phyloP scores from a whole-genome alignment of 2,797 vertebrate genomes.

The Artibeus lituratus region DNA sequence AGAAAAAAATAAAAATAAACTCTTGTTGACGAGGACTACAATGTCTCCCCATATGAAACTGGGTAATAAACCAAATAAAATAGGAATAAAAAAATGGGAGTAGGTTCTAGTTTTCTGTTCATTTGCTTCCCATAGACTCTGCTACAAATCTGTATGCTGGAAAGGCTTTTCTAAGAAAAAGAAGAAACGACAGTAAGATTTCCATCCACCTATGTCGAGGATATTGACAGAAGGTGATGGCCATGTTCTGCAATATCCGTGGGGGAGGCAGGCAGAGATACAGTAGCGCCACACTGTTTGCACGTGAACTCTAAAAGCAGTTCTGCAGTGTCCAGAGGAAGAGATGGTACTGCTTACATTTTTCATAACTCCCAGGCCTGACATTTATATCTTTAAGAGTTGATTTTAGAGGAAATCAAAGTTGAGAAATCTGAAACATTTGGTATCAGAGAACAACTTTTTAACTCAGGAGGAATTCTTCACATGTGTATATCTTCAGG shows the following conservation, averaged over 20 bases:
- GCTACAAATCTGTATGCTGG: background rate
- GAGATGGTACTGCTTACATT: background rate
- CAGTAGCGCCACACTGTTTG: background rate
- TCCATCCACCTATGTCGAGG: background rate
- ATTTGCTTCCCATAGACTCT: background rate
- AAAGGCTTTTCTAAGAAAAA: background rate
- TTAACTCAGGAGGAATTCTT: slow-evolving; percentile 13
- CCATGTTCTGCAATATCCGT: background rate
- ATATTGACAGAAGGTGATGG: slow-evolving; percentile 29
- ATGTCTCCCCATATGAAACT: slow-evolving; percentile 62
- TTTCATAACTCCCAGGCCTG: background rate
- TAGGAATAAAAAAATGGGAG: slow-evolving; percentile 38
- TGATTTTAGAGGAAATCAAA: slow-evolving; percentile 60
- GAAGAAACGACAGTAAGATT: background rate
- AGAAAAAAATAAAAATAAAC: slow-evolving; percentile 48
- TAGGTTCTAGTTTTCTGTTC: background rate
- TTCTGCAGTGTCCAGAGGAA: background rate
- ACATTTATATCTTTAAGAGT: slow-evolving; percentile 43
- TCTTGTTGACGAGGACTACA: slow-evolving; percentile 50
- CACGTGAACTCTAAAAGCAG: background rate
- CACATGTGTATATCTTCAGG: background rate
- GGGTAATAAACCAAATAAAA: slow-evolving; percentile 71
- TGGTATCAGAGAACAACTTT: slow-evolving; percentile 23
- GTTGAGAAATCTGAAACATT: slow-evolving; percentile 29
- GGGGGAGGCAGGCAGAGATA: background rate